Evolutionary conservation across 1,140 invertebrate species (phyloP).

Genomic region (Telenomus remus): DNA sequence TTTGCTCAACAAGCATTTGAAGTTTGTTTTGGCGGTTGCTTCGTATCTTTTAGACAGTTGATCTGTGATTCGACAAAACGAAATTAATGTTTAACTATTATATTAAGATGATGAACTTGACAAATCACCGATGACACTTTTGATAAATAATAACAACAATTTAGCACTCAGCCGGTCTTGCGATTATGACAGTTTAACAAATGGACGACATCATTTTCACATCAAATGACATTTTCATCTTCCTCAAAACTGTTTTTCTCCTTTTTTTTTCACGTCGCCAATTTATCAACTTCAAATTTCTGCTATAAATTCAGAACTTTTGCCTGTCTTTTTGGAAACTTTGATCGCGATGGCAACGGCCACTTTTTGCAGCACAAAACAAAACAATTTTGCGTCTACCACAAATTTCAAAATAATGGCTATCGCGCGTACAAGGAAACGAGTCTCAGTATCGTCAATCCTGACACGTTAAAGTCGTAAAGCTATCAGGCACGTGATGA

Average conservation of each 20-base stretch:
- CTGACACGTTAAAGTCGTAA: slow-evolving; percentile 59
- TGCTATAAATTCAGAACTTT: background rate
- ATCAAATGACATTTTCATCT: no score
- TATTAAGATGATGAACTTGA: slow-evolving; percentile 69
- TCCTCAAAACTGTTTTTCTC: no score
- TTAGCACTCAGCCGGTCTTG: slow-evolving; percentile 18
- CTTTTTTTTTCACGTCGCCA: background rate
- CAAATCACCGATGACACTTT: slow-evolving; percentile 54
- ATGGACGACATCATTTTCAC: no score
- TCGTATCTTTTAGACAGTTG: slow-evolving; percentile 75
- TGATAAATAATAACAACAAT: slow-evolving; percentile 40
- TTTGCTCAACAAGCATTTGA: slow-evolving; percentile 76
- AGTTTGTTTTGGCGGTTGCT: slow-evolving; percentile 75
- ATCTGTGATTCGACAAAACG: slow-evolving; percentile 74
- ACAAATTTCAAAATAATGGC: slow-evolving; percentile 49
- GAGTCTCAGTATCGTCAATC: slow-evolving; percentile 54
- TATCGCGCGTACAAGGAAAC: slow-evolving; percentile 39
- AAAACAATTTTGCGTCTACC: slow-evolving; percentile 13
- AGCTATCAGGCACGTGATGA: slow-evolving; percentile 59
- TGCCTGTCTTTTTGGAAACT: no score
- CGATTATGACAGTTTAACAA: no score
- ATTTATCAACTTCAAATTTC: background rate
- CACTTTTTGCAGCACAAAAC: slow-evolving; percentile 12
- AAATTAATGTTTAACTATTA: slow-evolving; percentile 69
- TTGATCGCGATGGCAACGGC: no score